Conservation (phyloP, 2,888 invertebrate species). For the Spodoptera littoralis region DNA sequence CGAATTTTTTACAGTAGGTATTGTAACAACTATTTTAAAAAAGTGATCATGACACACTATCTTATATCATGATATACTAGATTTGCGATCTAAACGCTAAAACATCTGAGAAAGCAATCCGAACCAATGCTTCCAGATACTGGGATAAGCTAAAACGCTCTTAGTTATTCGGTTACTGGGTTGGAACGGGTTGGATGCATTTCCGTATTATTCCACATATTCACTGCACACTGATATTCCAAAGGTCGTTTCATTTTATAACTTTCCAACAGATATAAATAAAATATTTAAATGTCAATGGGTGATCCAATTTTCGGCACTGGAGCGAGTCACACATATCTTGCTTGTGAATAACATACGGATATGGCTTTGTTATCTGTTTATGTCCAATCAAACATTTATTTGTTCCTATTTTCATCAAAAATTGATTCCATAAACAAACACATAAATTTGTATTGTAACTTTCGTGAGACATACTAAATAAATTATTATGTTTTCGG, state of each 20-base stretch:
- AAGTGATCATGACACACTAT: too few relatives aligned
- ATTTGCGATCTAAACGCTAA: too few relatives aligned
- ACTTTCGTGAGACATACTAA: too few relatives aligned
- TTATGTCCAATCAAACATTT: too few relatives aligned
- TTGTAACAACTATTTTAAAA: too few relatives aligned
- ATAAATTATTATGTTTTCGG: too few relatives aligned
- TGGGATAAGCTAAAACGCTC: constrained; percentile 13
- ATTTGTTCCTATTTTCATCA: too few relatives aligned
- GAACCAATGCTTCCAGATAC: constrained; percentile 8
- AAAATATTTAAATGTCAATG: constrained; percentile 28
- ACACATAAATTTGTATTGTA: too few relatives aligned
- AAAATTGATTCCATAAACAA: too few relatives aligned
- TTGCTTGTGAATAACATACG: constrained; percentile 7
- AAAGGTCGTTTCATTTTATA: constrained; percentile 42
- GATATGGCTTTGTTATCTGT: too few relatives aligned
- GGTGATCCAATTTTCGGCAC: background rate
- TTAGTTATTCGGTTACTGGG: constrained; percentile 14
- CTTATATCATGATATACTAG: too few relatives aligned
- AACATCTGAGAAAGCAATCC: background rate
- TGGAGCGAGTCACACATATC: constrained; percentile 27
- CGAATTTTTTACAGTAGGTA: too few relatives aligned
- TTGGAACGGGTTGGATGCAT: constrained; percentile 11
- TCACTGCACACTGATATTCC: constrained; percentile 24
- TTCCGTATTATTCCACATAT: constrained; percentile 20
- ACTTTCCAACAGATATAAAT: constrained; percentile 43